Evolutionary conservation across 2,797 vertebrate species (phyloP).

Genomic region (Chromis chromis): DNA sequence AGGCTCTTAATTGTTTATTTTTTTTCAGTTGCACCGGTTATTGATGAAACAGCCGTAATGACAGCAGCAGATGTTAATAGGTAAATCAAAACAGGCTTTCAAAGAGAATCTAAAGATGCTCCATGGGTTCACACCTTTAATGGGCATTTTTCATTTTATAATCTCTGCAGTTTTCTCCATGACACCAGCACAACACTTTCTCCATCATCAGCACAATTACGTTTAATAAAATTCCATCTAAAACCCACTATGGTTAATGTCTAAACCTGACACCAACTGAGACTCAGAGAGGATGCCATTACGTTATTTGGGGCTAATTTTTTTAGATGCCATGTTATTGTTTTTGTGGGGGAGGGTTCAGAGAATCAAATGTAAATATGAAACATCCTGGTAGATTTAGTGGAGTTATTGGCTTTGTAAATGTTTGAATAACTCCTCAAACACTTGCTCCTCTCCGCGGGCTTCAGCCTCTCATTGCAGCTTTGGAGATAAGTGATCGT

Average conservation of each 20-base stretch:
- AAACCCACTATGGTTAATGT: constrained; percentile 56
- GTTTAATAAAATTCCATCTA: constrained; percentile 72
- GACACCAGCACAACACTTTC: constrained; percentile 46
- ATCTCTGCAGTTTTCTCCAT: constrained; percentile 46
- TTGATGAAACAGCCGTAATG: constrained; percentile 1
- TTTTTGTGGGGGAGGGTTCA: constrained; percentile 62
- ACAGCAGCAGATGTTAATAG: background rate
- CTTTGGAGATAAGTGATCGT: constrained; percentile 95
- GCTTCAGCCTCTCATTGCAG: constrained; percentile 91
- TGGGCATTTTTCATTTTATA: constrained; percentile 42
- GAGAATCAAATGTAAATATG: constrained; percentile 79
- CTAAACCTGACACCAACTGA: constrained; percentile 67
- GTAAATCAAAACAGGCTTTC: constrained; percentile 28
- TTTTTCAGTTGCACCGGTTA: background rate
- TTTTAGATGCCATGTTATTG: constrained; percentile 58
- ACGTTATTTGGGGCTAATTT: constrained; percentile 53
- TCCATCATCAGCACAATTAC: constrained; percentile 67
- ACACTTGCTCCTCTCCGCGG: constrained; percentile 92
- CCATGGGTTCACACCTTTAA: constrained; percentile 50
- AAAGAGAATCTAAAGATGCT: constrained; percentile 16
- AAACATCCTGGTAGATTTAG: constrained; percentile 94
- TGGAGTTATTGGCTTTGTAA: constrained; percentile 97
- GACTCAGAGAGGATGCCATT: constrained; percentile 64
- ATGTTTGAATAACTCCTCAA: constrained; percentile 98
- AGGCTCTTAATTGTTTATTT: background rate